Evolutionary conservation across 2,113 vertebrate genomes (phyloP).

Genomic region (Macquaria australasica): DNA sequence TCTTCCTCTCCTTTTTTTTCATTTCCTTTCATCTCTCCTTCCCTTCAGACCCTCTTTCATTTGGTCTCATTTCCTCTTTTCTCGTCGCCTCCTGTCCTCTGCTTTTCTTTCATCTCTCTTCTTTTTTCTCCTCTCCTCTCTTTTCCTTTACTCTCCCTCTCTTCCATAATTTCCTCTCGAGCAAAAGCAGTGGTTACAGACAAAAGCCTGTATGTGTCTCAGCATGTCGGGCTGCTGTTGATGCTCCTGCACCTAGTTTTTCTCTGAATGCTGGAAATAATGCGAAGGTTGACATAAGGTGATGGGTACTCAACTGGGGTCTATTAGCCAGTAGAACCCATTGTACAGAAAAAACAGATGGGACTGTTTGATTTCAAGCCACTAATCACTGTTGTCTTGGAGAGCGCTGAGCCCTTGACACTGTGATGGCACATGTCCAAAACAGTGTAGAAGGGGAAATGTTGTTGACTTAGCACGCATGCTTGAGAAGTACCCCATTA

Average conservation of each 20-base stretch:
- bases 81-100: slow-evolving; percentile 14
- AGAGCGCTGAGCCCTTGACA: slow-evolving; percentile 30
- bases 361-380: slow-evolving; percentile 48
- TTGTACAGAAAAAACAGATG: slow-evolving; percentile 22
- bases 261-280: slow-evolving; percentile 11
- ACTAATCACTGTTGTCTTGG: slow-evolving; percentile 54
- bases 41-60: slow-evolving; percentile 31
- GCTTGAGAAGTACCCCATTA: slow-evolving; percentile 21
- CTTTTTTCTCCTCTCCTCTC: background rate
- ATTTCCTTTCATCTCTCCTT: slow-evolving; percentile 55
- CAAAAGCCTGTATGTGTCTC: background rate
- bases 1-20: slow-evolving; percentile 25
- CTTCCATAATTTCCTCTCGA: slow-evolving; percentile 36
- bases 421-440: slow-evolving; percentile 19
- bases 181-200: background rate
- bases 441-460: slow-evolving; percentile 6
- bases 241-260: background rate
- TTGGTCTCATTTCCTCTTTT: slow-evolving; percentile 52
- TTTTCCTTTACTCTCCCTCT: slow-evolving; percentile 8
- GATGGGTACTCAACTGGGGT: background rate
- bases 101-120: slow-evolving; percentile 42
- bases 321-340: background rate
- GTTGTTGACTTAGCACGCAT: slow-evolving; percentile 25
- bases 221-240: background rate
- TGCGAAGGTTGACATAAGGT: slow-evolving; percentile 11